A percentile compares a stretch with the other conserved stretches of the same genome.
Evolutionary conservation across 1,140 invertebrate species (phyloP).

Genomic region (Drosophila busckii): DNA sequence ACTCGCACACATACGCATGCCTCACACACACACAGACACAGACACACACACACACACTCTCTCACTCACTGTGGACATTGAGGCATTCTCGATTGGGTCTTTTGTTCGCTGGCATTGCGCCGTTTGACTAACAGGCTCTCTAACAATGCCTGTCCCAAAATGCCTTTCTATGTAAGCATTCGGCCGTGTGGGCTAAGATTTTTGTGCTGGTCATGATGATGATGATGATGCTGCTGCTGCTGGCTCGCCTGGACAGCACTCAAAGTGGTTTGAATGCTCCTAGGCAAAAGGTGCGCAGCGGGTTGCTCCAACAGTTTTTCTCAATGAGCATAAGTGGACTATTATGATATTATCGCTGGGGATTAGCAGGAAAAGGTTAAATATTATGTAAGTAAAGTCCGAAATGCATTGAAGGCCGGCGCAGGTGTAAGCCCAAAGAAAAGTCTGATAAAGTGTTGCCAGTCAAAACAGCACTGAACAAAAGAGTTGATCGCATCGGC

Average conservation of each 20-base stretch:
- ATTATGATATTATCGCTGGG: constrained; percentile 43
- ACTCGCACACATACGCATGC: constrained; percentile 3
- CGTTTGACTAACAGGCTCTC: constrained; percentile 52
- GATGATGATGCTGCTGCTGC: constrained; percentile 1
- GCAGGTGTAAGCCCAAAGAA: constrained; percentile 19
- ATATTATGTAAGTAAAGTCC: constrained; percentile 17
- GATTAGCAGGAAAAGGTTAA: constrained; percentile 24
- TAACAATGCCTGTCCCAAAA: constrained; percentile 59
- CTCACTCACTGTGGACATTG: constrained; percentile 7
- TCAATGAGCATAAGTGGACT: constrained; percentile 26
- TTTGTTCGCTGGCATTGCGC: constrained; percentile 58
- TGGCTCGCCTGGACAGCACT: constrained; percentile 25
- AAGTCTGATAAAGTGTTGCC: constrained; percentile 12
- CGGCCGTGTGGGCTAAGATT: constrained; percentile 68
- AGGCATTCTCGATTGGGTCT: constrained; percentile 34
- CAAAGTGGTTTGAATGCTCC: constrained; percentile 8
- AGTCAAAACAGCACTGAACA: constrained; percentile 24
- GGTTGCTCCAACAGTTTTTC: constrained; percentile 42
- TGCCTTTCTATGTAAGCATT: constrained; percentile 68
- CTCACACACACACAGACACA: background rate
- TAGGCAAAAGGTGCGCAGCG: constrained; percentile 23
- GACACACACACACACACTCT: constrained; percentile 24
- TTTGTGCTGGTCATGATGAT: constrained; percentile 68
- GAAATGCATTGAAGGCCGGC: constrained; percentile 17
- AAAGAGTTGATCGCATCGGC: constrained; percentile 11